Conservation (phyloP, 2,797 vertebrate genomes). For the Premnoplex brunnescens region DNA sequence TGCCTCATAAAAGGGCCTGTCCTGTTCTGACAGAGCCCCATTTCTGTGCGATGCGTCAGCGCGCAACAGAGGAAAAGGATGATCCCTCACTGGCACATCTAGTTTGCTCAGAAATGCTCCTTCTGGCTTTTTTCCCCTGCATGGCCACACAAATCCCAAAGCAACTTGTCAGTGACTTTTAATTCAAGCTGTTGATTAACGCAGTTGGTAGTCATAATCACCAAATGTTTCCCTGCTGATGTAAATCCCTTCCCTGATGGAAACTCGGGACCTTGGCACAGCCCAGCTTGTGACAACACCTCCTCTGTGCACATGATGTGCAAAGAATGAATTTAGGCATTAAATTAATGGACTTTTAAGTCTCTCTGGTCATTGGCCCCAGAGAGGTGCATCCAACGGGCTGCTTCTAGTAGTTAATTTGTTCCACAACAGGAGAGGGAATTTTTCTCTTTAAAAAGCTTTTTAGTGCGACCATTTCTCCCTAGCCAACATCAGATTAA, state of each 20-base stretch:
- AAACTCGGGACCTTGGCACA: background rate
- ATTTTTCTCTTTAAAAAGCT: background rate
- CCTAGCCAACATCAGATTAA: background rate
- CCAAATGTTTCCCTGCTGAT: conserved; percentile 8
- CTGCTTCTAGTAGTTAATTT: conserved; percentile 29
- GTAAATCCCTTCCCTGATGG: background rate
- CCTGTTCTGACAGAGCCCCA: background rate
- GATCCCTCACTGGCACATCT: background rate
- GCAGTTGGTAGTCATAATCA: background rate
- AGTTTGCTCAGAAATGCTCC: background rate
- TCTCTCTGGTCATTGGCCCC: background rate
- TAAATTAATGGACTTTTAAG: conserved; percentile 34
- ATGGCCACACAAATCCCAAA: background rate
- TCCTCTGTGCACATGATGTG: background rate
- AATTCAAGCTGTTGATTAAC: conserved; percentile 33
- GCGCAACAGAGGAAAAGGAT: background rate
- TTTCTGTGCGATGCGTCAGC: background rate
- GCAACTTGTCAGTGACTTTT: conserved; percentile 43
- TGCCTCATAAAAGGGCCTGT: fast-evolving
- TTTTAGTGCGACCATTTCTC: background rate
- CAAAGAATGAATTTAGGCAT: conserved; percentile 3
- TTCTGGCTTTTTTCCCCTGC: background rate
- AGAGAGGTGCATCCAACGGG: conserved; percentile 5
- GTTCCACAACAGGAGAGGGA: background rate
- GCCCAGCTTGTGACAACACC: background rate